Evolutionary conservation across 2,113 vertebrate species (phyloP), one percentile per base, ranked within the genome.

Genomic region (Zosterops borbonicus): DNA sequence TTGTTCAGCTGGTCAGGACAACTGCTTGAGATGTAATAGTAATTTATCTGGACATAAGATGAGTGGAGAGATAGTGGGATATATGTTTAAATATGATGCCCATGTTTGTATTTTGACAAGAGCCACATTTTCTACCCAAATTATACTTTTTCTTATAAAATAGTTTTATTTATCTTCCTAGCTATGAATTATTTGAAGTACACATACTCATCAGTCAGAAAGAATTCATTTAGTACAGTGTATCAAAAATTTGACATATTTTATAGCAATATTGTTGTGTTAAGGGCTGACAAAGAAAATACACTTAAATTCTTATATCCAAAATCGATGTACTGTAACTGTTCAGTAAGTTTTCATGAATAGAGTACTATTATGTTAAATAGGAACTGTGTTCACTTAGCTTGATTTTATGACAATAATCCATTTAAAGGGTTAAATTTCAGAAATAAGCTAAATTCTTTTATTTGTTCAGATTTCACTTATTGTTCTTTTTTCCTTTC

Each of bases 401-500:
- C 68, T 78, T 63, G 14, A 80, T 93, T 95, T 96, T 93, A 76
- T 89, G 9, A 28, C 63, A 62, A 85, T 93, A 68, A 95, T 76
- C 28, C 76, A 58, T 35, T 3, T 58, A 95, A 59, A 95, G 97
- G 93, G 97, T 98, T 98, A 98, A 98, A 96, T 96, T 97, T 96
- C 86, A 97, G 69, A 97, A 97, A 96, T 80, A 91, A 94, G 95
- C 89, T 96, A 84, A 97, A 97, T 95, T 97, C 71, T 94, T 97
- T 87, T 96, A 96, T 98, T 97, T 98, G 95, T 94, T 96, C 96
- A 84, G 76, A 92, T 97, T 97, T 97, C 96, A 95, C 92, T 94
- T 97, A 97, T 97, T 98, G 86, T 97, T 98, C 95, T 73, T 96
- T 94, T 81, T 77, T 91, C 77, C 77, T 97, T 97, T 97, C 95